Base-by-base conservation (phyloP, 1,140 invertebrate species). In the Trachymyrmex septentrionalis region DNA sequence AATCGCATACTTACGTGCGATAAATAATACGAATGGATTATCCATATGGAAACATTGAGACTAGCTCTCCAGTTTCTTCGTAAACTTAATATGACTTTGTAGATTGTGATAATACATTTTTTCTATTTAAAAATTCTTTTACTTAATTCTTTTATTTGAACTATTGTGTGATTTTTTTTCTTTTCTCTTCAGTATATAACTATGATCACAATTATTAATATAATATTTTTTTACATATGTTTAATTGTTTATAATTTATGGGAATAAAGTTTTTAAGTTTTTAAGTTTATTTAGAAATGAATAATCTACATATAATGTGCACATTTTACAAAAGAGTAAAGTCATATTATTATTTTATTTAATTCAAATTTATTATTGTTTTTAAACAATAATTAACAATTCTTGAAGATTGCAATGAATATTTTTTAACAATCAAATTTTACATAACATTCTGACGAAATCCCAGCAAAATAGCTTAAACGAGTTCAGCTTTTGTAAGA, bases 21-120 rank as follows among this genome's bases (percentile, higher is more conserved):
- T 84, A 84, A 75, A 50, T 84, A 73, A 84, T 73, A 75, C 19
- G 61, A 75, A 84, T n/a, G 44, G 6, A 82, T 82, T 81, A 81
- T 24, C 57, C 24, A 24, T 73, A 61, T 9, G 30, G 12, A n/a
- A 67, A 73, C 0, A 30, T 61, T 5, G 24, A 38, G 55, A 61
- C 19, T 73, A 19, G 61, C 7, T 4, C 38, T 61, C 19, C 9
- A 34, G 34, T 73, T 50, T 27, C 9, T 75, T 2, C 5, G 21
- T 34, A 2, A 44, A 48, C 5, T 59, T 1, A 21, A 57, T 72
- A 44, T 27, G 21, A 71, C 0, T 30, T 10, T n/a, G 4, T 48
- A 30, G 19, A 12, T 59, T 14, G 2, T 24, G 3, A 69, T 57
- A 27, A 55, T 4, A 6, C 34, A 12, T 0, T 16, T 27, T 73